Base-by-base conservation (phyloP, 2,797 vertebrate genomes). In the Diplodus sargus region DNA sequence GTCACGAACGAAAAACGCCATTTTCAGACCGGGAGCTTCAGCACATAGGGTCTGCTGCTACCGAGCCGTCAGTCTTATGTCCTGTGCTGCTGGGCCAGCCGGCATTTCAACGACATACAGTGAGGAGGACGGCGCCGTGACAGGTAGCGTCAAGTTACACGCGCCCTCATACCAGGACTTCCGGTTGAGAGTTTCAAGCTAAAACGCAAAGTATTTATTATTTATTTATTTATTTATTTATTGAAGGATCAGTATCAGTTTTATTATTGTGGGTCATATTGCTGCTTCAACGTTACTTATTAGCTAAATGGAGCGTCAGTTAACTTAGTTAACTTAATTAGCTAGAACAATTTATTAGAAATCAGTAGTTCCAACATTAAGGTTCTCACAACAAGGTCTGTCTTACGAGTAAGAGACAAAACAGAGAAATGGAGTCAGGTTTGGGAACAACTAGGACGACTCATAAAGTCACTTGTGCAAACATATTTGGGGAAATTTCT, bases 121-220 rank as follows among this genome's bases (percentile, higher is more conserved):
- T 15, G 78, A 63, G 17, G 43, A 25, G 54, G 34, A 54, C 70
- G 0, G 47, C 58, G 71, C 28, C 67, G 13, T 84, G 87, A 85
- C 86, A 91, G 89, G 76, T 62, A 75, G 10, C 16, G 57, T 79
- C 67, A 90, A 91, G 75, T 0, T 63, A 0, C 20, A 5, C 8
- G 0, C 0, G 17, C 12, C 0, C 1, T 1, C 4, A 30, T 0
- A 2, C 0, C 2, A 0, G 3, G 0, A 22, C 0, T 76, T 92
- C 90, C 90, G 74, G 28, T 59, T 4, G 0, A 0, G 2, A 2
- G 1, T 79, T 89, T 87, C 86, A 89, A 75, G 89, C 39, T 71
- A 87, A 85, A 84, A 76, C 0, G 25, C 25, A 25, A 25, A 25
- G 25, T 25, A 25, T 25, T 25, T 25, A 25, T 25, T 25, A 25